Evolutionary conservation across 2,797 vertebrate genomes (phyloP).

Genomic region (Channallabes apus): DNA sequence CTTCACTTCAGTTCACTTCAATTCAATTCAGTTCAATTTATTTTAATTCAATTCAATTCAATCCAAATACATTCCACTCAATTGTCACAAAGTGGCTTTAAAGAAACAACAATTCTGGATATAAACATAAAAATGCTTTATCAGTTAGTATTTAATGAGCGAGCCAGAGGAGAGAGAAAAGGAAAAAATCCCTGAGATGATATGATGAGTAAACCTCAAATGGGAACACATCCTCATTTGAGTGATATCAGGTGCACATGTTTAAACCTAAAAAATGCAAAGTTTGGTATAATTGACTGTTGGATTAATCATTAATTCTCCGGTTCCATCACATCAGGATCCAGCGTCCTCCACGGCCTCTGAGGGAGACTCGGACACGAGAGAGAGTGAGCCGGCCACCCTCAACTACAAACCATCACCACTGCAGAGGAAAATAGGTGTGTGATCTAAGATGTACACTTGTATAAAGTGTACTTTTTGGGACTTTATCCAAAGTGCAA

Average conservation of each 20-base stretch:
- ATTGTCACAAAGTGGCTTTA: too few species aligned
- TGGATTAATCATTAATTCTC: constrained; percentile 1
- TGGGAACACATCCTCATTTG: too few species aligned
- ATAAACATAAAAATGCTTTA: too few species aligned
- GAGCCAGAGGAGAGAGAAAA: too few species aligned
- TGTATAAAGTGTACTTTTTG: neutral
- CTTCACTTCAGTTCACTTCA: too few species aligned
- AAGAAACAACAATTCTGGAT: too few species aligned
- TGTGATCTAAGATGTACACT: constrained; percentile 61
- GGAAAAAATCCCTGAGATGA: too few species aligned
- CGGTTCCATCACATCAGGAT: constrained; percentile 73
- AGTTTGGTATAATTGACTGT: neutral
- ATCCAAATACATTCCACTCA: too few species aligned
- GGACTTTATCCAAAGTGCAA: neutral
- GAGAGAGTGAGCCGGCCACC: constrained; percentile 91
- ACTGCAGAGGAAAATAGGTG: constrained; percentile 96
- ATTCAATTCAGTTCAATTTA: too few species aligned
- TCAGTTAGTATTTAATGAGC: too few species aligned
- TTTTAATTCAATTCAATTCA: too few species aligned
- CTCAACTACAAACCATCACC: constrained; percentile 99
- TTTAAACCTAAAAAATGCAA: neutral
- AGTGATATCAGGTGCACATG: neutral
- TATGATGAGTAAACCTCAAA: too few species aligned
- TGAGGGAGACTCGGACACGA: constrained; percentile 88
- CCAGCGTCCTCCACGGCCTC: constrained; percentile 88